Evolutionary conservation across 2,113 vertebrate species (phyloP), one percentile per base, ranked within the genome.

Genomic region (Caranx melampygus): DNA sequence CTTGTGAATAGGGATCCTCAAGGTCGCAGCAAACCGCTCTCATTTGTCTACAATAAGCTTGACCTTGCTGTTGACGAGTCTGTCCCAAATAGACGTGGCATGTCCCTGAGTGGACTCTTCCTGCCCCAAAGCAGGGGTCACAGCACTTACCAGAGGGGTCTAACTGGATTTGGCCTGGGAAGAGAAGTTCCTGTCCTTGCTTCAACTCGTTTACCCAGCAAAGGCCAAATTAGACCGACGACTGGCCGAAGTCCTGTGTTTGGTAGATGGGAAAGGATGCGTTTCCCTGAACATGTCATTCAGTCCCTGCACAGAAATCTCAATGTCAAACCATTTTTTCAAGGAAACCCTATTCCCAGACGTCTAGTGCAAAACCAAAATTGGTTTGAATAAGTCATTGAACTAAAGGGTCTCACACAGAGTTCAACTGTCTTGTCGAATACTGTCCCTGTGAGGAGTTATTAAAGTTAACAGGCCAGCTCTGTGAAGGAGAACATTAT

Each of bases 21-120:
- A 80, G 82, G 75, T 89, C 86, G 1, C 16, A 64, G 15, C 34
- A 37, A 75, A 34, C 71, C 35, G 0, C 47, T 35, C 62, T 60
- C 66, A 4, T 70, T 78, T 79, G 75, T 79, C 69, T 37, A 87
- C 84, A 72, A 26, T n/a, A 2, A 55, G 21, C 75, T 34, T 31
- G 74, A 79, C 81, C 79, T 72, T 79, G 79, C 26, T 55, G 63
- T 63, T 85, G 85, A 84, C 7, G 67, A 82, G 60, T 66, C 62
- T 0, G 74, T 54, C 68, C 86, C 88, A 85, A 79, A 90, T 78
- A 45, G 77, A 85, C 65, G 0, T 78, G 87, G 63, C 72, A 51
- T 73, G 58, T 72, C 68, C 77, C 11, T 52, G 72, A 81, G 59
- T 60, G 45, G 67, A 12, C 62, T 42, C 21, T 3, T 59, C 6